Conservation (phyloP, 2,113 vertebrate species). For the Phaetusa simplex region DNA sequence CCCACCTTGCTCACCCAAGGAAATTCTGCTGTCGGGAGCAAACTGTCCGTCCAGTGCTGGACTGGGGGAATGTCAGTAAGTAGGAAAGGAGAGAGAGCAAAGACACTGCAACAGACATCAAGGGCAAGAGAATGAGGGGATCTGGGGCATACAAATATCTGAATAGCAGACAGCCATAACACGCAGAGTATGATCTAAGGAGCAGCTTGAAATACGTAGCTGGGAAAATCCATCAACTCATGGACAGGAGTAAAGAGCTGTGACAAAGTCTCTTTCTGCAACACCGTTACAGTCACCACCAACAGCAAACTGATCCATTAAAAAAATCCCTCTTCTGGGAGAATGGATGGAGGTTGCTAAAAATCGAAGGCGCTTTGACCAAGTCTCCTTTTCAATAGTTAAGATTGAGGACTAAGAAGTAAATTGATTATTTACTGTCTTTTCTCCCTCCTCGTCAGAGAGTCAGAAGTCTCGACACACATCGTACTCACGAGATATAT, state of each 20-base stretch:
- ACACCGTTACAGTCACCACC: not conserved
- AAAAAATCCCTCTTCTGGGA: not conserved
- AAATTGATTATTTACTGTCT: not conserved
- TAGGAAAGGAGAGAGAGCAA: not conserved
- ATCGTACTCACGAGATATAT: not conserved
- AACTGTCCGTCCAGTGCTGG: not conserved
- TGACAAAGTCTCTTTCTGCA: not conserved
- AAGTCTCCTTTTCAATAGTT: not conserved
- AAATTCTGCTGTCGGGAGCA: not conserved
- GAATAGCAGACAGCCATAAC: not conserved
- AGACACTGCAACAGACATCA: not conserved
- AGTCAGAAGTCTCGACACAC: not conserved
- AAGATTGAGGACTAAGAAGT: not conserved
- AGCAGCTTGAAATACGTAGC: not conserved
- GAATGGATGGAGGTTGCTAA: accelerated
- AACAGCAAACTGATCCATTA: not conserved
- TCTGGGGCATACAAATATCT: not conserved
- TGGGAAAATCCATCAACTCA: not conserved
- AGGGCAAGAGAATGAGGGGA: not conserved
- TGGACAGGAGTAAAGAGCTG: not conserved
- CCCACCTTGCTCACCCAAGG: not conserved
- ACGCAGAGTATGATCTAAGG: not conserved
- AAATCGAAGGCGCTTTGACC: not conserved
- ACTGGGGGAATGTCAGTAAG: not conserved
- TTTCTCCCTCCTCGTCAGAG: not conserved